phyloP scores from a whole-genome alignment of 2,113 vertebrate species.

The Rattus rattus region DNA sequence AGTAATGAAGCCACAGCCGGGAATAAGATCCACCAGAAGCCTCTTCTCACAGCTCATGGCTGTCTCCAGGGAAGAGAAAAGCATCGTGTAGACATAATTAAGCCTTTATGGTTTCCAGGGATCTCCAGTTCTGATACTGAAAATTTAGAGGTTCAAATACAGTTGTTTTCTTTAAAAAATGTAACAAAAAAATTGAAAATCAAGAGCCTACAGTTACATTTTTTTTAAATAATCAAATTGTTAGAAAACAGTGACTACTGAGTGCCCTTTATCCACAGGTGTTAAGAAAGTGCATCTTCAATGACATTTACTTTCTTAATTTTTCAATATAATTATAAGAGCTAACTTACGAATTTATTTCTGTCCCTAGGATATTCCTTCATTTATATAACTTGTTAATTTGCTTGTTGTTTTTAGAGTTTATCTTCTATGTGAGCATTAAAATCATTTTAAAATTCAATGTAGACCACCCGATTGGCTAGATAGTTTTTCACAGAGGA shows the following conservation, averaged over 20 bases:
- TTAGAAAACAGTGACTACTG: not conserved
- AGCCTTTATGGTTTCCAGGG: slow-evolving; percentile 80
- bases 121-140: slow-evolving; percentile 85
- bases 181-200: slow-evolving; percentile 4
- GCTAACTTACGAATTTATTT: not conserved
- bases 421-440: slow-evolving; percentile 27
- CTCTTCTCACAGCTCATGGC: slow-evolving; percentile 83
- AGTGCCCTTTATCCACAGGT: not conserved
- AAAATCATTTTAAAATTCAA: slow-evolving; percentile 43
- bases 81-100: slow-evolving; percentile 84
- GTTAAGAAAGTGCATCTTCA: not conserved
- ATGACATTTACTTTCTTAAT: not conserved
- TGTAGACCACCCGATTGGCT: not conserved
- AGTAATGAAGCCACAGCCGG: slow-evolving; percentile 88
- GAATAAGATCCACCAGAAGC: slow-evolving; percentile 88
- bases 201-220: not conserved
- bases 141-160: slow-evolving; percentile 66
- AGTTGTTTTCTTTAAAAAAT: not conserved
- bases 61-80: slow-evolving; percentile 90
- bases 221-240: slow-evolving; percentile 31
- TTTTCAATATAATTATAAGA: slow-evolving; percentile 41
- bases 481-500: not conserved
- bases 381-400: slow-evolving; percentile 2
- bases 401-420: not conserved
- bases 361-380: not conserved